Evolutionary conservation across 1,140 invertebrate genomes (phyloP).

Genomic region (Listronotus oregonensis): DNA sequence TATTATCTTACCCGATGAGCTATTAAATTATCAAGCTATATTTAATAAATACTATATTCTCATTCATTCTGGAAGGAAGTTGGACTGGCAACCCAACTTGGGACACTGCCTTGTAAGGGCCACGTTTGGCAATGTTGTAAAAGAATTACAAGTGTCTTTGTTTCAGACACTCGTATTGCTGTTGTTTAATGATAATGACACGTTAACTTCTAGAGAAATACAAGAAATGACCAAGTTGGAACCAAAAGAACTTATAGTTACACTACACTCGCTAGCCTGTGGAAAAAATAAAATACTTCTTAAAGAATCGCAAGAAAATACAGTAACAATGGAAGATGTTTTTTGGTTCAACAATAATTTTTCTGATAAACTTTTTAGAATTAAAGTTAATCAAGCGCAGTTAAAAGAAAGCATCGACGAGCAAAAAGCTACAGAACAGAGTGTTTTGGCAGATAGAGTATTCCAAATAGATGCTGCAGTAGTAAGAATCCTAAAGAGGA

Average conservation of each 20-base stretch:
- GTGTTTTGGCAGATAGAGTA: constrained; percentile 96
- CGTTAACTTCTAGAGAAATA: constrained; percentile 79
- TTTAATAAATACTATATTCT: constrained; percentile 95
- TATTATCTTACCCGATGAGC: constrained; percentile 85
- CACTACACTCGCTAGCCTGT: constrained; percentile 92
- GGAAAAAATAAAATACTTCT: constrained; percentile 89
- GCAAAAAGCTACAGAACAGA: constrained; percentile 94
- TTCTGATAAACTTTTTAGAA: constrained; percentile 92
- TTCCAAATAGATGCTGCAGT: constrained; percentile 99
- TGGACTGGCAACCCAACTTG: constrained; percentile 95
- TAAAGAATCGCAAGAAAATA: constrained; percentile 84
- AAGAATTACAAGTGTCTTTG: constrained; percentile 95
- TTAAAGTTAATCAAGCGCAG: constrained; percentile 99
- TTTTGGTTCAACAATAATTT: constrained; percentile 94
- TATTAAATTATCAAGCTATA: constrained; percentile 90
- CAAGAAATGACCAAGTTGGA: constrained; percentile 84
- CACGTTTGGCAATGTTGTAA: constrained; percentile 81
- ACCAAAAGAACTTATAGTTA: constrained; percentile 88
- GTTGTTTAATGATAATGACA: constrained; percentile 87
- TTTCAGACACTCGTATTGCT: constrained; percentile 95
- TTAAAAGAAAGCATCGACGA: constrained; percentile 97
- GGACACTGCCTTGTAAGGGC: constrained; percentile 94
- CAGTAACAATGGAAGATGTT: constrained; percentile 84
- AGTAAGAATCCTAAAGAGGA: constrained; percentile 98
- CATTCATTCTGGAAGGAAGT: constrained; percentile 94